phyloP scores from a whole-genome alignment of 2,113 vertebrate species.

The Xiphophorus maculatus region DNA sequence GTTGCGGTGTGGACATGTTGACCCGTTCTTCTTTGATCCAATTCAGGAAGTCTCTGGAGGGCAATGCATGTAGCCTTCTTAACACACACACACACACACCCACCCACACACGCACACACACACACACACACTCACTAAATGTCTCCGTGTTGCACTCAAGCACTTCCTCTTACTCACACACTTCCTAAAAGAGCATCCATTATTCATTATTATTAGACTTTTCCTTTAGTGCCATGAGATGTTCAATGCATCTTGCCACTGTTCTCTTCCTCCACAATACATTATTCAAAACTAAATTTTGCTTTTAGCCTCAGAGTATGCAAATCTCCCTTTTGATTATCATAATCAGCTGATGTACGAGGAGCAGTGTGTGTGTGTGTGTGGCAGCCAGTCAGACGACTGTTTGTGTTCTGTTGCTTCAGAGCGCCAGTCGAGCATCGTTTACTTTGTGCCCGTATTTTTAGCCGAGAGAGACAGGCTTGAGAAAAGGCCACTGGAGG shows the following conservation, averaged over 20 bases:
- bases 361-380: constrained; percentile 4
- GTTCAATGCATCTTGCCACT: constrained; percentile 64
- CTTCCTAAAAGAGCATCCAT: constrained; percentile 64
- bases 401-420: constrained; percentile 67
- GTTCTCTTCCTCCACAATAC: constrained; percentile 66
- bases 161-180: constrained; percentile 44
- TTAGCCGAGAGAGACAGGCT: constrained; percentile 57
- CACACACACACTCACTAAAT: constrained; percentile 18
- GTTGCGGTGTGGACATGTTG: constrained; percentile 53
- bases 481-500: constrained; percentile 68
- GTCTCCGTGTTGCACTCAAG: constrained; percentile 29
- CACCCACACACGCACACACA: constrained; percentile 16
- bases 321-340: constrained; percentile 76
- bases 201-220: constrained; percentile 77
- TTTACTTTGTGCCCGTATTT: constrained; percentile 64
- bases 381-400: constrained; percentile 32
- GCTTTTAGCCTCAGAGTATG: constrained; percentile 75
- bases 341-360: constrained; percentile 75
- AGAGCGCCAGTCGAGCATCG: constrained; percentile 48
- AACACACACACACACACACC: constrained; percentile 21
- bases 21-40: constrained; percentile 59
- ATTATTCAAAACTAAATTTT: constrained; percentile 77
- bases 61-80: constrained; percentile 37
- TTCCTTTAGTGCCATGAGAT: constrained; percentile 68
- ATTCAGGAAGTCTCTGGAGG: constrained; percentile 60